Conservation (phyloP, 2,888 invertebrate species). For the Julus scanicus region DNA sequence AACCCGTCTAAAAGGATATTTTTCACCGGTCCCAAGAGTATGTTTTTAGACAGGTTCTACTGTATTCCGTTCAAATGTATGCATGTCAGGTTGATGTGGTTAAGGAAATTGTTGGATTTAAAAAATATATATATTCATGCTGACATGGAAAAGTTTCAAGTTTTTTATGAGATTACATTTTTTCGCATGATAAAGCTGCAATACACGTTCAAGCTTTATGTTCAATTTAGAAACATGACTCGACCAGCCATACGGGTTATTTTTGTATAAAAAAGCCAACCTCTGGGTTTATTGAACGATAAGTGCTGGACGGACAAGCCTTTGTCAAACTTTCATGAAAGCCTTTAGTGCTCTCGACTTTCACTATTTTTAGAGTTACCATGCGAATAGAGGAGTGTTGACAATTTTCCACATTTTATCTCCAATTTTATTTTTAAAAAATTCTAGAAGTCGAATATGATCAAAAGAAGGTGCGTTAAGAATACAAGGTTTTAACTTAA, state of each 20-base stretch:
- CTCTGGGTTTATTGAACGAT: not conserved
- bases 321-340: not conserved
- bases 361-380: not conserved
- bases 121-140: not conserved
- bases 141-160: not conserved
- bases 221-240: not conserved
- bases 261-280: not conserved
- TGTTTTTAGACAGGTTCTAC: no score
- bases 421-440: not conserved
- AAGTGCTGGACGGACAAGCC: not conserved
- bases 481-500: not conserved
- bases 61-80: no score
- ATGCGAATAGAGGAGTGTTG: not conserved
- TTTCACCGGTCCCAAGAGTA: no score
- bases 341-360: not conserved
- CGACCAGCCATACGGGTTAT: not conserved
- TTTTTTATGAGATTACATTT: slow-evolving; percentile 17
- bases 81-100: no score
- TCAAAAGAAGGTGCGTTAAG: not conserved
- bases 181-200: slow-evolving; percentile 19
- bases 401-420: not conserved
- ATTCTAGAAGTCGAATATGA: not conserved
- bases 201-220: not conserved
- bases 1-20: no score
- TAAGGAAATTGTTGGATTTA: not conserved